Evolutionary conservation across 2,797 vertebrate species (phyloP), one percentile per base, ranked within the genome.

Genomic region (Staurois parvus): DNA sequence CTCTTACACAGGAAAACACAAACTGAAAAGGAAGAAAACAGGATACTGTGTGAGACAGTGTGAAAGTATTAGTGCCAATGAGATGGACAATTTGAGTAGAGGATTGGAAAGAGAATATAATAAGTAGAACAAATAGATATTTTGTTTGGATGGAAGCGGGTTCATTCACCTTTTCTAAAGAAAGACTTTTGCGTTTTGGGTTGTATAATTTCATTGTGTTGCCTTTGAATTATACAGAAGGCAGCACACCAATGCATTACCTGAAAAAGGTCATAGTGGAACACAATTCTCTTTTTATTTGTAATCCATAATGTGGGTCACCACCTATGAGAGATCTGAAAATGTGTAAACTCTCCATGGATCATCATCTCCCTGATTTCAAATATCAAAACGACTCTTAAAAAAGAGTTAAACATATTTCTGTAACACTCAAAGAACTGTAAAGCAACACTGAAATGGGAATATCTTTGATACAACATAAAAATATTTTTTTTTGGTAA

Each of bases 1-100:
- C 28, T 80, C 40, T 75, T 80, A 74, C 17, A 52, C 28, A 37
- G 30, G 9, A 75, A 80, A 67, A 85, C 75, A 85, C 13, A 67
- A 76, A 32, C 48, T 82, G 68, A 82, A 76, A 45, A 56, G 29
- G 42, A 9, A 56, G 64, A 48, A 76, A 76, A 76, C 73, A 77
- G 29, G 28, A 72, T 82, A 72, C 76, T 82, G 74, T 82, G 12
- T 45, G 75, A 66, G 30, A 26, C 17, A 11, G 17, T 2, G 32
- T 12, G 26, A 29, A 32, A 30, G 3, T 45, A 11, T 45, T 9
- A 42, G 48, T 45, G 68, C 76, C 67, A 86, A 76, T 13, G 10
- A 76, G 15, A 70, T 48, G 72, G 52, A 40, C 45, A 72, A 62
- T 29, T 24, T 76, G 15, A 62, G 48, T 37, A 17, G 32, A 37